phyloP scores from a whole-genome alignment of 1,140 invertebrate species.

The Zaprionus taronus region DNA sequence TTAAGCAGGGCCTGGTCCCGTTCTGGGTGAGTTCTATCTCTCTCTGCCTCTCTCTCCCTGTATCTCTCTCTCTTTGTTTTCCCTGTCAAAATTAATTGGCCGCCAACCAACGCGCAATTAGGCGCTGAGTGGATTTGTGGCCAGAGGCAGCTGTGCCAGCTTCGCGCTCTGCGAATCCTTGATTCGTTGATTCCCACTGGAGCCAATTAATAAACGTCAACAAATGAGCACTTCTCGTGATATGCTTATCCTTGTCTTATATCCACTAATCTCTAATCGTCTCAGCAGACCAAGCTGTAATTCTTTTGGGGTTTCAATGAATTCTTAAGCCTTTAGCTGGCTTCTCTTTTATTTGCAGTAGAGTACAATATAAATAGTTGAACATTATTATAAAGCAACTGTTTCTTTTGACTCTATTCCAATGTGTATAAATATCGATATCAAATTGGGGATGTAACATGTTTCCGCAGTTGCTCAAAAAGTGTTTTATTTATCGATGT shows the following conservation, averaged over 20 bases:
- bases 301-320: not conserved
- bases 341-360: not conserved
- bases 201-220: slow-evolving; percentile 71
- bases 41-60: too few relatives aligned
- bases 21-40: slow-evolving; percentile 92
- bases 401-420: too few relatives aligned
- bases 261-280: not conserved
- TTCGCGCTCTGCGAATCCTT: not conserved
- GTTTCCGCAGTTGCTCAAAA: too few relatives aligned
- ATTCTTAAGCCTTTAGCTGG: slow-evolving; percentile 6
- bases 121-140: slow-evolving; percentile 49
- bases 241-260: not conserved
- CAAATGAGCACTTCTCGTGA: slow-evolving; percentile 11
- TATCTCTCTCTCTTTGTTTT: slow-evolving; percentile 3
- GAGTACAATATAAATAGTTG: not conserved
- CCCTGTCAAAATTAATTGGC: slow-evolving; percentile 81
- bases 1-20: slow-evolving; percentile 94
- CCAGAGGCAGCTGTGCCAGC: slow-evolving; percentile 44
- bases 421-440: too few relatives aligned
- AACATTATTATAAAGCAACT: too few relatives aligned
- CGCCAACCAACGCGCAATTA: slow-evolving; percentile 43
- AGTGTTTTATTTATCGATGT: too few relatives aligned
- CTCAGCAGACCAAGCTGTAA: not conserved
- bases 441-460: not conserved
- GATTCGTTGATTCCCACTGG: slow-evolving; percentile 60